A percentile compares a stretch with the other conserved stretches of the same genome.
phyloP scores from a whole-genome alignment of 2,888 invertebrate species.

The Spisula solida region DNA sequence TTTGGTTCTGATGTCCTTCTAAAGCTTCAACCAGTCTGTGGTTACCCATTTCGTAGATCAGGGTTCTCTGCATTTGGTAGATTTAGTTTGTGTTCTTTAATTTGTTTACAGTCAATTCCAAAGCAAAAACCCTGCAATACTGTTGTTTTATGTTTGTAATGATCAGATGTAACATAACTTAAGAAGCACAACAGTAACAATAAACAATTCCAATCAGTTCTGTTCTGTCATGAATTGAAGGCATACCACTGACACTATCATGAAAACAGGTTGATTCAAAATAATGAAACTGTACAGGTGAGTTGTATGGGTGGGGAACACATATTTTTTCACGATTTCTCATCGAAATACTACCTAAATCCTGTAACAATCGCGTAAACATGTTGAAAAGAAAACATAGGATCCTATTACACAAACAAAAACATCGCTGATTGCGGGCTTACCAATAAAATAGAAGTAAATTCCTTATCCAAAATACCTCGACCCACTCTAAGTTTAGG shows the following conservation, averaged over 20 bases:
- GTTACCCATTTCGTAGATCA: too few relatives aligned
- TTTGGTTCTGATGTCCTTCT: too few relatives aligned
- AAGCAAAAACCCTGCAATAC: too few relatives aligned
- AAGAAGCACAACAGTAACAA: background rate
- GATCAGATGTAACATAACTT: too few relatives aligned
- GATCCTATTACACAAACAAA: background rate
- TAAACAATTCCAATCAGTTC: background rate
- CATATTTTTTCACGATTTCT: background rate
- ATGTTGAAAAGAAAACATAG: background rate
- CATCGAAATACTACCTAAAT: background rate
- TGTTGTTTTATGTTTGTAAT: too few relatives aligned
- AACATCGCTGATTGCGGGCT: background rate
- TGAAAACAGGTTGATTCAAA: background rate
- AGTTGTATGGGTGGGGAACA: background rate
- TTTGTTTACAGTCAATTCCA: too few relatives aligned
- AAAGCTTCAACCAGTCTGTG: too few relatives aligned
- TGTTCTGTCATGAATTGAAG: too few relatives aligned
- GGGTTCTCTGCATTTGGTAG: too few relatives aligned
- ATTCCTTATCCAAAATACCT: background rate
- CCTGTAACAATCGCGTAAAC: background rate
- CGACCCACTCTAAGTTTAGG: slow-evolving; percentile 46
- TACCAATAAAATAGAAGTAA: slow-evolving; percentile 10
- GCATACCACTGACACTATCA: background rate
- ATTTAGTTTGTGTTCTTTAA: too few relatives aligned
- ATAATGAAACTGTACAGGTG: background rate